A percentile compares a stretch with the other conserved stretches of the same genome.
Conservation (phyloP, 1,140 invertebrate species). For the Apis florea region DNA sequence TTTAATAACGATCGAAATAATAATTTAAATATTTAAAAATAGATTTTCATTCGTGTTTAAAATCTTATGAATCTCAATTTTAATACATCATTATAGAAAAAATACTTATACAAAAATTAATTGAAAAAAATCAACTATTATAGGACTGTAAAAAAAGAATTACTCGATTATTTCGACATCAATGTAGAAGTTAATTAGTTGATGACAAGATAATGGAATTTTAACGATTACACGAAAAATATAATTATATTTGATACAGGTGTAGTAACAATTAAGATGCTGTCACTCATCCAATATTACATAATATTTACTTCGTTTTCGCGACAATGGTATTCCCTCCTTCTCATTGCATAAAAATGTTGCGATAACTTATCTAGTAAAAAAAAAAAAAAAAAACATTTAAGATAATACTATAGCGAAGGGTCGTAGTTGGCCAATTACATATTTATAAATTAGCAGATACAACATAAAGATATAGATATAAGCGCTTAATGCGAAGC, state of each 20-base stretch:
- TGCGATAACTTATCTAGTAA: conserved; percentile 26
- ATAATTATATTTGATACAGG: neutral
- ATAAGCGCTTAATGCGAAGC: conserved; percentile 49
- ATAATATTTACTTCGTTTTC: conserved; percentile 14
- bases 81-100: too few species aligned
- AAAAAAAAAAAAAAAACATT: neutral
- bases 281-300: neutral
- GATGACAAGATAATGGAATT: neutral
- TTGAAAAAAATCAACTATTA: neutral
- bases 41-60: too few species aligned
- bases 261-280: neutral
- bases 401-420: conserved; percentile 14
- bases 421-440: conserved; percentile 24
- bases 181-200: neutral
- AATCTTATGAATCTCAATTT: too few species aligned
- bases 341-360: conserved; percentile 16
- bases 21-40: too few species aligned
- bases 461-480: conserved; percentile 45
- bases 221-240: neutral
- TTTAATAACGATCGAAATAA: too few species aligned
- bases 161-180: neutral
- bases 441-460: conserved; percentile 41
- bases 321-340: neutral
- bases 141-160: neutral
- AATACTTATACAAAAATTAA: neutral